These are phyloP conservation scores for Aspiorhynchus laticeps DNA, from an alignment of 2,113 vertebrate species.

Conservation along the genomic window DNA sequence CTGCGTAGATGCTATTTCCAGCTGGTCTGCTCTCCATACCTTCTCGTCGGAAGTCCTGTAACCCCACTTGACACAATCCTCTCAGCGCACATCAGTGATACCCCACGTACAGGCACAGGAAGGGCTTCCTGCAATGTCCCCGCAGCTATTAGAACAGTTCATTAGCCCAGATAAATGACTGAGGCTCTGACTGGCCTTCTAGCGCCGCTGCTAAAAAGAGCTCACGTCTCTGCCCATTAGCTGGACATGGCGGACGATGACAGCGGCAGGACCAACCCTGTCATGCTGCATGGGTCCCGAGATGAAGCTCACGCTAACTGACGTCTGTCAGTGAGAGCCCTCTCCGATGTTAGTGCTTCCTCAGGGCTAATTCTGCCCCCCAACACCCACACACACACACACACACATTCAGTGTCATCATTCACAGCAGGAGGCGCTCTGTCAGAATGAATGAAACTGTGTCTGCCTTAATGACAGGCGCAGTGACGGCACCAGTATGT, in stretches of 20 bases:
- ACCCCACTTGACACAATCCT: constrained; percentile 19
- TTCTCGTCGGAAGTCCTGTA: background rate
- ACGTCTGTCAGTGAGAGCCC: constrained; percentile 69
- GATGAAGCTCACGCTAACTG: constrained; percentile 68
- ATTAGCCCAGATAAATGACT: constrained; percentile 47
- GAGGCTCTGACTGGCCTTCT: constrained; percentile 21
- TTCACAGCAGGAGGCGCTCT: constrained; percentile 59
- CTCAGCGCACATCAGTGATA: background rate
- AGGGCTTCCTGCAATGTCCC: constrained; percentile 1
- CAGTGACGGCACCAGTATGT: constrained; percentile 65
- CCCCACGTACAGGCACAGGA: background rate
- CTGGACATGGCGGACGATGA: constrained; percentile 62
- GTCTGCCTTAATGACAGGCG: constrained; percentile 69
- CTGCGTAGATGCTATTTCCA: background rate
- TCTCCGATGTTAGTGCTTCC: constrained; percentile 56
- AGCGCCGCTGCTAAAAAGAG: constrained; percentile 23
- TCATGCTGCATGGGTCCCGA: constrained; percentile 52
- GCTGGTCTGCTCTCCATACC: background rate
- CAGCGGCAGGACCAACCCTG: constrained; percentile 62
- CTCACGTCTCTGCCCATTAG: constrained; percentile 67
- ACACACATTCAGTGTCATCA: constrained; percentile 54
- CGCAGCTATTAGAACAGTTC: constrained; percentile 33
- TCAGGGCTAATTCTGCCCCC: constrained; percentile 67
- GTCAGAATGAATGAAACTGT: constrained; percentile 43
- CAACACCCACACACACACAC: constrained; percentile 14